Evolutionary conservation across 2,888 invertebrate species (phyloP), one percentile per base, ranked within the genome.

Genomic region (Nemotelus pantherinus): DNA sequence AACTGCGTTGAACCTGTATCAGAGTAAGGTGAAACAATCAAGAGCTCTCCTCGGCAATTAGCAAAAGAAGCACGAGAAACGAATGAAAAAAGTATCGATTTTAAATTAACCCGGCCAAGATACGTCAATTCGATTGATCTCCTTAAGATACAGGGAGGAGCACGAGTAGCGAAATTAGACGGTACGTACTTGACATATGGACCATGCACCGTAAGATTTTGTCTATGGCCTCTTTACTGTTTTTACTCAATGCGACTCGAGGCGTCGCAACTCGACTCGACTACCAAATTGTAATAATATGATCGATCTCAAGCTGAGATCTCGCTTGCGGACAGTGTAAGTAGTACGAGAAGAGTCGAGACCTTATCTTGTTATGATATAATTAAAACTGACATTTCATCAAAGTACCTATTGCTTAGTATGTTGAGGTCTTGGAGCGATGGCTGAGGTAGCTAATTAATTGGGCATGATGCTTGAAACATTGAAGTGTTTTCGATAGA

Each of bases 351-450:
- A 25, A 25, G 25, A 25, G 25, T 25, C 25, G 25, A 25, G 68
- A 68, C 68, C 50, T 68, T 68, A 50, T 68, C 68, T 68, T 68
- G 68, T 68, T 68, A 50, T 53, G 68, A 68, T 68, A 68, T 68
- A 68, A 68, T 68, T 53, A 53, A 68, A 68, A 68, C 44, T 68
- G 68, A 68, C 68, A 68, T 68, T 68, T 68, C 68, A 68, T 68
- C 68, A 68, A 50, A 63, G 63, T 41, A 25, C 25, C 25, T 25
- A 25, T 25, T 25, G 25, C 25, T 25, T 25, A 25, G 25, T 25
- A 7, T 4, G 63, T 39, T 5, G 5, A 39, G 68, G 39, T 5
- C 68, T 50, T 53, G 50, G 25, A 44, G 68, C 50, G 53, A 68
- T 50, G 68, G 68, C 9, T 25, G 39, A 58, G 25, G 39, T 39